Evolutionary conservation across 2,113 vertebrate species (phyloP).

Genomic region (Notarius lentiginosus): DNA sequence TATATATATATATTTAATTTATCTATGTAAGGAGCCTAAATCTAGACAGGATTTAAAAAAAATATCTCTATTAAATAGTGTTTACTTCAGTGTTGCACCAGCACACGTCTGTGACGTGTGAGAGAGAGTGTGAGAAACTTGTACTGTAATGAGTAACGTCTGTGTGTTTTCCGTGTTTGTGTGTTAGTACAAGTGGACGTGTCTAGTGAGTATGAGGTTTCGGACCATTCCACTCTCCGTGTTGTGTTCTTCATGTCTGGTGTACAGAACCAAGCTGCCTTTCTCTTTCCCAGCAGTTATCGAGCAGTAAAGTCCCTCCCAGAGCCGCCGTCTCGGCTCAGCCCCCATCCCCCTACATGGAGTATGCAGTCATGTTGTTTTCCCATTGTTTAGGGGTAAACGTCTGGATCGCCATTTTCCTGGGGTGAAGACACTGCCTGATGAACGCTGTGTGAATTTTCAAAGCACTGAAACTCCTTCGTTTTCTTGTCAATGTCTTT

Average conservation of each 20-base stretch:
- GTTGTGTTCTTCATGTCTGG: conserved; percentile 57
- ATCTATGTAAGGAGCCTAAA: conserved; percentile 73
- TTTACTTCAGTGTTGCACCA: conserved; percentile 69
- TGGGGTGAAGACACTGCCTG: conserved; percentile 4
- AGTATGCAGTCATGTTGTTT: conserved; percentile 3
- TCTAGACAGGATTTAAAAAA: conserved; percentile 68
- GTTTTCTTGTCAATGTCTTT: neutral
- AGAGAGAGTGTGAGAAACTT: conserved; percentile 55
- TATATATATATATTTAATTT: conserved; percentile 72
- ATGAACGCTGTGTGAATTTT: neutral
- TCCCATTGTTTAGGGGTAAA: neutral
- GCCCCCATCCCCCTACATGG: neutral
- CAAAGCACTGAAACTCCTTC: neutral
- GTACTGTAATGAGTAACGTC: conserved; percentile 29
- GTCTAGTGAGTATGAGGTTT: conserved; percentile 56
- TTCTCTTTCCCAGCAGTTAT: conserved; percentile 63
- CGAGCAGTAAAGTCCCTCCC: conserved; percentile 7
- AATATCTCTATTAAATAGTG: conserved; percentile 65
- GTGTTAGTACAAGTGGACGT: conserved; percentile 20
- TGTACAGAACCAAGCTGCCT: conserved; percentile 72
- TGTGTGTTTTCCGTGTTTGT: conserved; percentile 33
- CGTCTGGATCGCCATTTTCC: conserved; percentile 10
- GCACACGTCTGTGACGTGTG: conserved; percentile 78
- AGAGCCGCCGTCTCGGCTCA: conserved; percentile 18
- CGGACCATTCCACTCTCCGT: conserved; percentile 65